Percentiles rank a stretch among this genome's conserved stretches.
These are phyloP conservation scores for Nomia melanderi DNA, from an alignment of 1,140 invertebrate species.

Conservation along the genomic window DNA sequence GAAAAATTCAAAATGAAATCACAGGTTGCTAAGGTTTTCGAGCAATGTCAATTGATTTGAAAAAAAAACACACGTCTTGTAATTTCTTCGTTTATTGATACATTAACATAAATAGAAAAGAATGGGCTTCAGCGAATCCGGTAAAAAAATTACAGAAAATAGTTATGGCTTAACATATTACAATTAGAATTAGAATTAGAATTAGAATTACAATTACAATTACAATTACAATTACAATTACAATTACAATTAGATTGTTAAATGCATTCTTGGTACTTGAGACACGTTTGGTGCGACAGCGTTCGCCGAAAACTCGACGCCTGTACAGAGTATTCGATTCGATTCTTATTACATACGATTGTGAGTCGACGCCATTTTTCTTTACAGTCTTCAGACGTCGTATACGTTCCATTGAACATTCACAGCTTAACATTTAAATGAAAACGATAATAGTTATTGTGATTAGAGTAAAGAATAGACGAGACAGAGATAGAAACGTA, in stretches of 20 bases:
- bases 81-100: constrained; percentile 22
- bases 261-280: constrained; percentile 65
- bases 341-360: not conserved
- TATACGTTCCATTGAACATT: not conserved
- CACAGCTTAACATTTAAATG: not conserved
- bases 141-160: constrained; percentile 48
- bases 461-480: constrained; percentile 2
- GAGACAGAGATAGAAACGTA: constrained; percentile 4
- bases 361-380: constrained; percentile 1
- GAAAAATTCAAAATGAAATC: no score
- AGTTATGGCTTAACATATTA: constrained; percentile 15
- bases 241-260: constrained; percentile 50
- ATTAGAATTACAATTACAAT: no score
- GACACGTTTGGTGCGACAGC: constrained; percentile 16
- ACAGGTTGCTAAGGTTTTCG: no score
- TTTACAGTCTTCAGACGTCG: constrained; percentile 30
- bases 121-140: not conserved
- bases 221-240: no score
- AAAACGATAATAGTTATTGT: constrained; percentile 5
- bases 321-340: constrained; percentile 27
- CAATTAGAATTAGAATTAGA: constrained; percentile 46
- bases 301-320: constrained; percentile 1
- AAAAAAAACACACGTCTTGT: not conserved
- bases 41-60: no score
- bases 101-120: constrained; percentile 59